Conservation (phyloP, 2,797 vertebrate genomes). For the Lepilemur septentrionalis region DNA sequence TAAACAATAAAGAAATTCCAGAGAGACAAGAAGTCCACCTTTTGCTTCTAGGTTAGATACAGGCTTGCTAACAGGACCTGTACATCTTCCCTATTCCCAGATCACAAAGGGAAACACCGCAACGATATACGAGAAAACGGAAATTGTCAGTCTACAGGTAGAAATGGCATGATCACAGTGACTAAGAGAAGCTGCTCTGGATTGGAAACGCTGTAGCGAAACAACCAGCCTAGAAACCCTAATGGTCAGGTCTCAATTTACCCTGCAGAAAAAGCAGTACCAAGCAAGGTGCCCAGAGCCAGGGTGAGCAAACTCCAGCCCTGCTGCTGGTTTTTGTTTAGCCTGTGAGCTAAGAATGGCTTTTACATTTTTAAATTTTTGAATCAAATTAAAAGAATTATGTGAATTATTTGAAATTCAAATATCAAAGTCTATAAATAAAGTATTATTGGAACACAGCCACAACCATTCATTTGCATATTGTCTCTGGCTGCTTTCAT, state of each 20-base stretch:
- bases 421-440: slow-evolving; percentile 40
- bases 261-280: not conserved
- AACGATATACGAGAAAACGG: not conserved
- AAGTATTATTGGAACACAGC: slow-evolving; percentile 21
- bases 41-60: not conserved
- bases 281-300: too few species aligned
- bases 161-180: not conserved
- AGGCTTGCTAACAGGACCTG: not conserved
- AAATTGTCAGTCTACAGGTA: not conserved
- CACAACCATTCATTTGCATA: not conserved
- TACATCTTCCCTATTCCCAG: not conserved
- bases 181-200: not conserved
- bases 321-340: not conserved
- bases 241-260: not conserved
- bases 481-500: not conserved
- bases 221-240: not conserved
- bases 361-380: slow-evolving; percentile 15
- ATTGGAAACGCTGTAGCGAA: not conserved
- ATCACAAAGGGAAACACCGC: rapidly evolving
- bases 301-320: too few species aligned
- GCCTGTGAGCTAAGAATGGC: not conserved
- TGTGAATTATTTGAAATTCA: slow-evolving; percentile 48
- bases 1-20: not conserved
- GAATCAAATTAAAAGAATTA: slow-evolving; percentile 6
- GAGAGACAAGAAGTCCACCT: not conserved